These are phyloP conservation scores for Platyscapa corneri DNA, from an alignment of 1,140 invertebrate genomes.

Conservation along the genomic window DNA sequence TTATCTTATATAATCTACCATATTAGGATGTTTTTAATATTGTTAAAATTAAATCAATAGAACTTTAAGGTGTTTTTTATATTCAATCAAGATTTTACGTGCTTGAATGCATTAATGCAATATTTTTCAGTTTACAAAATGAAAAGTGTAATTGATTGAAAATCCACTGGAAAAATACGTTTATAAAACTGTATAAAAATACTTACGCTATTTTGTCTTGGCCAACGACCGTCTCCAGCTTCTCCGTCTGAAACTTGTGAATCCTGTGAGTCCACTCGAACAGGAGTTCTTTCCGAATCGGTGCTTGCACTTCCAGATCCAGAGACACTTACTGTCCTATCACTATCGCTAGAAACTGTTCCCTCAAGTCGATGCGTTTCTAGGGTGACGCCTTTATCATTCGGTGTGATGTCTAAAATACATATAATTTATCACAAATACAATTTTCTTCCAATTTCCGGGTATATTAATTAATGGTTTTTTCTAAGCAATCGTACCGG, in stretches of 20 bases:
- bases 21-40: too few species aligned
- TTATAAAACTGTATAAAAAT: too few species aligned
- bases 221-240: slow-evolving; percentile 81
- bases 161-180: too few species aligned
- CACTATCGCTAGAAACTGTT: slow-evolving; percentile 87
- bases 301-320: slow-evolving; percentile 82
- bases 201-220: slow-evolving; percentile 91
- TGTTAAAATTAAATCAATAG: too few species aligned
- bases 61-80: too few species aligned
- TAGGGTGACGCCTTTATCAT: slow-evolving; percentile 76
- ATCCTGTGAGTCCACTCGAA: slow-evolving; percentile 90
- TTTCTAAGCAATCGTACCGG: slow-evolving; percentile 75
- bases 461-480: not conserved
- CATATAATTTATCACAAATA: slow-evolving; percentile 1
- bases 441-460: not conserved
- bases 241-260: slow-evolving; percentile 84
- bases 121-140: too few species aligned
- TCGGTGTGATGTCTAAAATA: slow-evolving; percentile 72
- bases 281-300: slow-evolving; percentile 88
- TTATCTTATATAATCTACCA: too few species aligned
- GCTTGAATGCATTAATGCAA: too few species aligned
- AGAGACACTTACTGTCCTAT: slow-evolving; percentile 86
- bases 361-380: slow-evolving; percentile 79
- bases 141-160: too few species aligned
- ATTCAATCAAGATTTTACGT: too few species aligned